Evolutionary conservation across 2,797 vertebrate genomes (phyloP), one percentile per base, ranked within the genome.

Genomic region (Leptoclinus maculatus): DNA sequence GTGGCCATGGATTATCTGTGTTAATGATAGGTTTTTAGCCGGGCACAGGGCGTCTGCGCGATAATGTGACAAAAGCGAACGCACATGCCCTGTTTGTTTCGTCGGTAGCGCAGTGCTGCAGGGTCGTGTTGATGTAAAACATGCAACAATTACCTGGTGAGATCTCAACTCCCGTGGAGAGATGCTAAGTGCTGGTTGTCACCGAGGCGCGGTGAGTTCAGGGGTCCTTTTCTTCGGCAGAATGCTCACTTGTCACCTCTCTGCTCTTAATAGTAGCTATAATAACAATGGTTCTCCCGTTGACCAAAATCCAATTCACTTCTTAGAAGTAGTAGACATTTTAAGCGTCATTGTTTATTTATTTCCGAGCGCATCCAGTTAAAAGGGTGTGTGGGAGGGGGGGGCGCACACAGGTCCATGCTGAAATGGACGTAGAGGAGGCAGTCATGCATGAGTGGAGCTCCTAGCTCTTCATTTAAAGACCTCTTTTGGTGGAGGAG

Each of bases 111-210:
- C 41, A 21, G 21, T 66, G 77, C 84, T 59, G 34, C 58, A 38
- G 83, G 89, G 89, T 81, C 73, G 60, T 89, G 88, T 93, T 92
- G 92, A 89, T 92, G 90, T 90, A 92, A 93, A 95, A 94, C 91
- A 88, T 64, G 79, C 88, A 89, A 92, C 90, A 94, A 93, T 95
- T 93, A 94, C 90, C 91, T 88, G 86, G 59, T 34, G 79, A 82
- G 84, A 84, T 87, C 71, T 34, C 14, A 82, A 79, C 87, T 85
- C 88, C 91, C 77, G 89, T 63, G 73, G 91, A 88, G 93, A 90
- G n/a, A 88, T 82, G 88, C 90, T 92, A 93, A 94, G 79, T 88
- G 66, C 79, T 73, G 76, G 83, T 86, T 88, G 87, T 91, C 84
- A 82, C 74, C 5, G 58, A 84, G 79, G 84, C 85, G 49, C 60